These are phyloP conservation scores for Cenopis cana DNA, from an alignment of 2,888 invertebrate genomes.

Conservation along the genomic window DNA sequence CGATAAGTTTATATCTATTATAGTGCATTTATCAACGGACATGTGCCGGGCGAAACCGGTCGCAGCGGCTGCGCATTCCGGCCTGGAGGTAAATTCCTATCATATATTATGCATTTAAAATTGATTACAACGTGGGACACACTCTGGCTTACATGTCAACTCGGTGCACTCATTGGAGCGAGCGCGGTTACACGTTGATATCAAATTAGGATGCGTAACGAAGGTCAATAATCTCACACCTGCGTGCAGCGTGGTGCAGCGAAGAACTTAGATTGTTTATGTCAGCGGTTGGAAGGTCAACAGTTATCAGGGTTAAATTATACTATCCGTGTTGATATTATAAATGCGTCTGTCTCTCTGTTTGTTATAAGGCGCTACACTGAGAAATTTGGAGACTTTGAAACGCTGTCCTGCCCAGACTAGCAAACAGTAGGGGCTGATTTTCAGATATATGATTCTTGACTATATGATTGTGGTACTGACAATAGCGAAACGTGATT, in stretches of 20 bases:
- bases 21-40: background rate
- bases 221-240: background rate
- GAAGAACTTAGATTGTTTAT: background rate
- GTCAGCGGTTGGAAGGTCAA: background rate
- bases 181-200: background rate
- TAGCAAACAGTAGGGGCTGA: too few species aligned
- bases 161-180: background rate
- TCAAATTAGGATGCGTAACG: background rate
- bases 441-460: too few species aligned
- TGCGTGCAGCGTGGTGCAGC: background rate
- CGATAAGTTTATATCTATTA: background rate
- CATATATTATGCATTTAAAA: background rate
- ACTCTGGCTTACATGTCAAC: background rate
- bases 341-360: too few species aligned
- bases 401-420: too few species aligned
- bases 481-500: too few species aligned
- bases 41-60: background rate
- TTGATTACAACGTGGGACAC: background rate
- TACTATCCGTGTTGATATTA: too few species aligned
- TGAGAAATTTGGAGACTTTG: too few species aligned
- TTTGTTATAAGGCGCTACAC: too few species aligned
- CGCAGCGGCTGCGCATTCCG: constrained; percentile 1
- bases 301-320: background rate
- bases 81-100: background rate
- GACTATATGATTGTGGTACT: too few species aligned